Conservation (phyloP, 2,113 vertebrate genomes). For the Cisticola juncidis region DNA sequence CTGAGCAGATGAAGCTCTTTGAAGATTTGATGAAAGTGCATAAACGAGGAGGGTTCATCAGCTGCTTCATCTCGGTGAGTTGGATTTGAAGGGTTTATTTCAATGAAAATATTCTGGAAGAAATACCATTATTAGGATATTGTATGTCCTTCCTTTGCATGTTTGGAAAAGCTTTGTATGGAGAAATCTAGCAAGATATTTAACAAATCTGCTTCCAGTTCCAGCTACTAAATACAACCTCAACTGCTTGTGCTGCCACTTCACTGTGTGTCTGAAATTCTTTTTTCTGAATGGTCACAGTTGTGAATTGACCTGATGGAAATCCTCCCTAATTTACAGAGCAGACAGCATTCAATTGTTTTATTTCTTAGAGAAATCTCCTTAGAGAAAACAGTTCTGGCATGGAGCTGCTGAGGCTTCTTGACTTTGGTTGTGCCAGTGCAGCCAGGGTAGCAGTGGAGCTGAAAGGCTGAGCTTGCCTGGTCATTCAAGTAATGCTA, state of each 20-base stretch:
- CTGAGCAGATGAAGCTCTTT: conserved; percentile 84
- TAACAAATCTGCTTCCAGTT: background rate
- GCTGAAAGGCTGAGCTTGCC: background rate
- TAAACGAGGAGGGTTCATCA: conserved; percentile 86
- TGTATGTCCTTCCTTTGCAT: background rate
- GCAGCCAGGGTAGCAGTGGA: background rate
- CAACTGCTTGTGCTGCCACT: background rate
- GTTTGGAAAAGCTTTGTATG: background rate
- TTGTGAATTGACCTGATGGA: background rate
- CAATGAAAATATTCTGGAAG: background rate
- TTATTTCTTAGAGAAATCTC: background rate
- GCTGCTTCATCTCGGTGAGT: conserved; percentile 85
- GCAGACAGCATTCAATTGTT: background rate
- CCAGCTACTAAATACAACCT: background rate
- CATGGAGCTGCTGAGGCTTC: background rate
- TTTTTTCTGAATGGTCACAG: background rate
- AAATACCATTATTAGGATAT: background rate
- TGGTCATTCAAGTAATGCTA: background rate
- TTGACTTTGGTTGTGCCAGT: background rate
- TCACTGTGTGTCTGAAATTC: background rate
- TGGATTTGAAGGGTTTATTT: background rate
- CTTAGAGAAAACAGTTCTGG: background rate
- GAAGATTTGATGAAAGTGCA: conserved; percentile 85
- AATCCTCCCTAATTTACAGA: background rate
- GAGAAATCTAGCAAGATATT: background rate